phyloP scores from a whole-genome alignment of 1,140 invertebrate genomes.

The Prorops nasuta region DNA sequence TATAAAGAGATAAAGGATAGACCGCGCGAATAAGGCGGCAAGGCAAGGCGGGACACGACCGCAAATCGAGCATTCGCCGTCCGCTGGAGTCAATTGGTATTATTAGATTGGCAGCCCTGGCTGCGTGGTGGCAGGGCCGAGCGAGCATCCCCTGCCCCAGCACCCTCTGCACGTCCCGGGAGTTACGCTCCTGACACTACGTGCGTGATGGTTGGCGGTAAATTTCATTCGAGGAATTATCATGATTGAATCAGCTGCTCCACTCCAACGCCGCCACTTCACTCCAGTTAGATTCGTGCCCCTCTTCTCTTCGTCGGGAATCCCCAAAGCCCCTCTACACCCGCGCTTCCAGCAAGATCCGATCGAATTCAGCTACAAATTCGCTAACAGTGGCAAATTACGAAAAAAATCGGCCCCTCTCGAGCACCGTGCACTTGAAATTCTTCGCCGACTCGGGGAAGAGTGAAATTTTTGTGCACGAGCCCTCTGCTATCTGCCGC shows the following conservation, averaged over 20 bases:
- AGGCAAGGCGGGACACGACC: slow-evolving; percentile 35
- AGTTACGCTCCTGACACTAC: slow-evolving; percentile 33
- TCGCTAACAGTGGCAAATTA: too few relatives aligned
- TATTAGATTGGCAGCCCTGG: slow-evolving; percentile 56
- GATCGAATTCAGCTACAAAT: too few relatives aligned
- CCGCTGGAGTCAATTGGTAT: slow-evolving; percentile 53
- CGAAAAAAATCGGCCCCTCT: slow-evolving; percentile 12
- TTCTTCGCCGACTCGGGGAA: slow-evolving; percentile 15
- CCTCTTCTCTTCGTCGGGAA: slow-evolving; percentile 1
- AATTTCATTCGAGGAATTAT: slow-evolving; percentile 58
- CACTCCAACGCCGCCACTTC: slow-evolving; percentile 31
- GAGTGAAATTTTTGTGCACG: too few relatives aligned
- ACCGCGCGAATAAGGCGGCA: background rate
- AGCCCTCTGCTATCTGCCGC: too few relatives aligned
- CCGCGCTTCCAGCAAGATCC: too few relatives aligned
- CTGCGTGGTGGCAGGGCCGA: slow-evolving; percentile 10
- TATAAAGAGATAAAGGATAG: slow-evolving; percentile 2
- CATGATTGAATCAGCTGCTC: slow-evolving; percentile 55
- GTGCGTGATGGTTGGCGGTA: slow-evolving; percentile 54
- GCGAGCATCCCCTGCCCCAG: slow-evolving; percentile 37
- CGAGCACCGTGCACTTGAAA: background rate
- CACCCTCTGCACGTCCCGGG: slow-evolving; percentile 20
- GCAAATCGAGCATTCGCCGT: slow-evolving; percentile 51
- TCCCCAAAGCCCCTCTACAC: too few relatives aligned
- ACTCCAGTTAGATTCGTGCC: slow-evolving; percentile 20